These are phyloP conservation scores for Anoura caudifer DNA, from an alignment of 2,113 vertebrate species.

Conservation along the genomic window DNA sequence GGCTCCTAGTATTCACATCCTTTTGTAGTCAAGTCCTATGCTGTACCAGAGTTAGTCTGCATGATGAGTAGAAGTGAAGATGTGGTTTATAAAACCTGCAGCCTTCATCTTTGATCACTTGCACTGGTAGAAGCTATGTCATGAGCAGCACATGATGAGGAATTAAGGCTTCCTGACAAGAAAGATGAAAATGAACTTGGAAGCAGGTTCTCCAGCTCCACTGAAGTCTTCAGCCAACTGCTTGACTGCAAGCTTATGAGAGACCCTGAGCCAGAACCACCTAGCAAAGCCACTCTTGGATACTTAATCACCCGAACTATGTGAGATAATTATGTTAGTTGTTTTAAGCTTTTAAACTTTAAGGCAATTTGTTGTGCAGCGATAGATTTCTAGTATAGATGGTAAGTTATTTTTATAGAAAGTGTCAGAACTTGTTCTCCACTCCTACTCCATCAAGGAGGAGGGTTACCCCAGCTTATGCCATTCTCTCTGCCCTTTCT, in stretches of 20 bases:
- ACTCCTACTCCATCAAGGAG: background rate
- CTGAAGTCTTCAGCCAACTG: background rate
- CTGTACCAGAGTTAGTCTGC: background rate
- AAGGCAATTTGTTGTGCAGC: background rate
- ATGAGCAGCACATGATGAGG: background rate
- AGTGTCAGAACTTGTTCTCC: background rate
- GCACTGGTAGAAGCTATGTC: background rate
- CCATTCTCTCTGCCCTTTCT: background rate
- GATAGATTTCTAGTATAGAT: background rate
- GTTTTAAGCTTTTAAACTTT: background rate
- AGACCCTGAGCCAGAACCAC: background rate
- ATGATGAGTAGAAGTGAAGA: background rate
- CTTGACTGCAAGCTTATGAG: background rate
- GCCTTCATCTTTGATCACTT: background rate
- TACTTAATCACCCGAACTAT: background rate
- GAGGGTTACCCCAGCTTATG: background rate
- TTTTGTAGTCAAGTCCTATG: background rate
- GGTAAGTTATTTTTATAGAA: background rate
- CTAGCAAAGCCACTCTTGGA: background rate
- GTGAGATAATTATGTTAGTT: background rate
- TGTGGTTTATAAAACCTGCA: background rate
- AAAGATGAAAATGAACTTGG: background rate
- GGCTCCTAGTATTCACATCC: background rate
- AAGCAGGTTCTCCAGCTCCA: background rate
- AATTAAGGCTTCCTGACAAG: background rate